Percentiles rank a stretch among this genome's conserved stretches.
phyloP scores from a whole-genome alignment of 2,888 invertebrate species.

The Ochropacha duplaris region DNA sequence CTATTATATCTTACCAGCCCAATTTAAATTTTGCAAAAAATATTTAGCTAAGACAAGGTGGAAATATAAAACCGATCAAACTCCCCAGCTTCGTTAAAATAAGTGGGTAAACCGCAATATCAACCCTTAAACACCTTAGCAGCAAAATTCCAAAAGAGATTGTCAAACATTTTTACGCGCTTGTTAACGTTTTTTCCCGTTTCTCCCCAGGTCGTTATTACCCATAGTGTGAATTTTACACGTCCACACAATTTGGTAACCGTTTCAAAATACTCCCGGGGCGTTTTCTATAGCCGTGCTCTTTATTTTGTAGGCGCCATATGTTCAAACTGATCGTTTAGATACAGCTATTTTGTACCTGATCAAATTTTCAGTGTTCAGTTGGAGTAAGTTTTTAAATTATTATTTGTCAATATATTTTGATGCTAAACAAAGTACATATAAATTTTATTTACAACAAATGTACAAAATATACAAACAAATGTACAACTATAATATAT shows the following conservation, averaged over 20 bases:
- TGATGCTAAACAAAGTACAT: too few relatives aligned
- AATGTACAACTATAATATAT: too few relatives aligned
- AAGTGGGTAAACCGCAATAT: neutral
- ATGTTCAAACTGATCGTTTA: slow-evolving; percentile 1
- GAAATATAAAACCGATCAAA: neutral
- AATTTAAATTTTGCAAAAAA: too few relatives aligned
- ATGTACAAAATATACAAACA: too few relatives aligned
- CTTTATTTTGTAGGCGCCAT: slow-evolving; percentile 8
- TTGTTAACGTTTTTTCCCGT: slow-evolving; percentile 17
- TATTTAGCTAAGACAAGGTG: neutral
- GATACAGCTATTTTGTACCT: slow-evolving; percentile 1
- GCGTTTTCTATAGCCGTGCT: slow-evolving; percentile 9
- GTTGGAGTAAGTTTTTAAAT: neutral
- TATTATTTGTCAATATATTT: too few relatives aligned
- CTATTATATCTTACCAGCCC: too few relatives aligned
- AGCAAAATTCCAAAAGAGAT: slow-evolving; percentile 18
- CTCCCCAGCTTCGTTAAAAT: neutral
- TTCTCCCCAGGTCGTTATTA: slow-evolving; percentile 7
- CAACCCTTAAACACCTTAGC: neutral
- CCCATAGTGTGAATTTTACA: slow-evolving; percentile 12
- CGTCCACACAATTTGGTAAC: slow-evolving; percentile 13
- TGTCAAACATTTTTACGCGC: slow-evolving; percentile 24
- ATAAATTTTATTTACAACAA: too few relatives aligned
- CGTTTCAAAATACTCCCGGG: slow-evolving; percentile 14
- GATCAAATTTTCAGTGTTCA: neutral